Base-by-base conservation (phyloP, 2,113 vertebrate genomes). In the Accipiter virgatus region DNA sequence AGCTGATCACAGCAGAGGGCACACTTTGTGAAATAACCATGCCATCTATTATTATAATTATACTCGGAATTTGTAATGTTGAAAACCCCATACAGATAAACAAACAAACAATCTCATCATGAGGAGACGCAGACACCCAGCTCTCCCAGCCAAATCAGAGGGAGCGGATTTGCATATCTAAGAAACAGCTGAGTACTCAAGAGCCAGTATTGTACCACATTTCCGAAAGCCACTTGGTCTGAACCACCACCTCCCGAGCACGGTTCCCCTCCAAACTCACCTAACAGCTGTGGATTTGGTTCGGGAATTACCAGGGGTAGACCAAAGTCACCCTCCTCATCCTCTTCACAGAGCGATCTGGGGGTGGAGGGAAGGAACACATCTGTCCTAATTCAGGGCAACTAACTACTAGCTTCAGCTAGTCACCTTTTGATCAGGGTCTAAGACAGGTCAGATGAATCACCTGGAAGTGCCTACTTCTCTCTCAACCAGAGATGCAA, bases 71-170 rank as follows among this genome's bases (percentile, higher is more conserved):
- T 93, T 71, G 47, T 90, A 85, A 93, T 81, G 74, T 23, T 84
- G 72, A 86, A 91, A 94, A 87, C 81, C 67, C 50, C 43, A 42
- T 27, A 59, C 15, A 72, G 74, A 91, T 81, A 95, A 96, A 94
- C 83, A 96, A 96, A 88, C 56, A 94, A 96, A 84, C 87, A 86
- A 79, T 56, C 79, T 94, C 77, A 88, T 95, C 91, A 87, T 34
- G 72, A 90, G 66, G 72, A 90, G 61, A 80, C 1, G 19, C 62
- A 96, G 87, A 86, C 86, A 88, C 47, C 75, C 81, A 86, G 90
- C 55, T 78, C 83, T 91, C 48, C 75, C 82, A 92, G 87, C 63
- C 90, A 91, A 95, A 95, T 92, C 50, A 79, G 79, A 94, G 50
- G 8, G 53, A 82, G 23, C 1, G 1, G 45, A 95, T 96, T 93